phyloP scores from a whole-genome alignment of 2,113 vertebrate species.

The Nothobranchius kuhntae region DNA sequence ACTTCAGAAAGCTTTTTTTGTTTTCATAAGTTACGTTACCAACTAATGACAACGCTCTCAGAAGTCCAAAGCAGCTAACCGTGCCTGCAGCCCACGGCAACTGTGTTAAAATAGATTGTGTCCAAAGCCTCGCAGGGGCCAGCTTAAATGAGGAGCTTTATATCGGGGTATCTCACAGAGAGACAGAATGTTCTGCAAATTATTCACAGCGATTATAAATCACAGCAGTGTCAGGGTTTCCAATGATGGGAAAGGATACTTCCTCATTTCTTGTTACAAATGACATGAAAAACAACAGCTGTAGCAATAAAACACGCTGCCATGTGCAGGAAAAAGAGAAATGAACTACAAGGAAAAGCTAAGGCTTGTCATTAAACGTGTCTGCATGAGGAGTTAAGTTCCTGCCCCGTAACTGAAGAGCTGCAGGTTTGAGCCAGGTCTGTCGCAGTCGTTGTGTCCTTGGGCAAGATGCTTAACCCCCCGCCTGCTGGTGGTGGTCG shows the following conservation, averaged over 20 bases:
- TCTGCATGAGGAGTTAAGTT: neutral
- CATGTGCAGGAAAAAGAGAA: slow-evolving; percentile 55
- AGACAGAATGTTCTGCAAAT: slow-evolving; percentile 70
- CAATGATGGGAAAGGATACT: slow-evolving; percentile 58
- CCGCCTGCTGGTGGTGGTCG: too few species aligned
- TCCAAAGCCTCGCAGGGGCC: slow-evolving; percentile 55
- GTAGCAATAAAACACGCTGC: slow-evolving; percentile 69
- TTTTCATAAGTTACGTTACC: slow-evolving; percentile 35
- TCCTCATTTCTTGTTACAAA: slow-evolving; percentile 67
- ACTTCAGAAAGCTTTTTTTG: slow-evolving; percentile 16
- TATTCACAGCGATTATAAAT: slow-evolving; percentile 73
- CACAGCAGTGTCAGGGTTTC: slow-evolving; percentile 63
- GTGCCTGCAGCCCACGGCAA: slow-evolving; percentile 34
- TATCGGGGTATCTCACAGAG: slow-evolving; percentile 49
- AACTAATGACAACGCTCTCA: slow-evolving; percentile 47
- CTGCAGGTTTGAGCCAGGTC: too few species aligned
- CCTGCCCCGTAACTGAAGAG: too few species aligned
- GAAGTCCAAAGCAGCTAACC: slow-evolving; percentile 36
- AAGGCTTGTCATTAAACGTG: slow-evolving; percentile 55
- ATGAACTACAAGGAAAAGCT: slow-evolving; percentile 53
- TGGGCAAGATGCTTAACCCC: too few species aligned
- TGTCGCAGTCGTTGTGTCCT: too few species aligned
- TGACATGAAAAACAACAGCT: slow-evolving; percentile 75
- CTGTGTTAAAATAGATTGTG: slow-evolving; percentile 38
- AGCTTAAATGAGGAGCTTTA: slow-evolving; percentile 61